Base-by-base conservation (phyloP, 1,140 invertebrate genomes). In the Drosophila lacteicornis region DNA sequence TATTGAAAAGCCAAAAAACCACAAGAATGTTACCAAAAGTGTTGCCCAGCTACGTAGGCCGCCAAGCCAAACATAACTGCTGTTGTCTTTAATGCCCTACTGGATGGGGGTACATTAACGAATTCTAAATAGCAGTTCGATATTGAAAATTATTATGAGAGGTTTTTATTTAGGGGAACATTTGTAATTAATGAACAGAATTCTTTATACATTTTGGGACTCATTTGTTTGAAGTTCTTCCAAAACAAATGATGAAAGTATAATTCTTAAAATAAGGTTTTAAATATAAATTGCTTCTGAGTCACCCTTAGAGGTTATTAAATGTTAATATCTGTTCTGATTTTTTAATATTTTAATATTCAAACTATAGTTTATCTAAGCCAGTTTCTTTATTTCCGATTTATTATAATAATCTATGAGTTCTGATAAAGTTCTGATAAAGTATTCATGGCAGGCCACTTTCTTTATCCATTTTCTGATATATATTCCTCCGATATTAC, bases 11-110 rank as follows among this genome's bases (percentile, higher is more conserved):
- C 77, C 77, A 68, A 80, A 85, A 55, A 88, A 77, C 86, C 85
- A 90, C 85, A 90, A 90, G 82, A 90, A 90, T 90, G 85, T 90
- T 91, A 90, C 85, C 85, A 88, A 88, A 81, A 91, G 84, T 88
- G 77, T 83, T 87, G 71, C 50, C 69, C 62, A 47, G 80, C 66
- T 51, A 71, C 51, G 70, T 66, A 82, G 77, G 59, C 67, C 45
- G 59, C 67, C 45, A 46, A 62, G 53, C 47, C 43, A 71, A 50
- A 77, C 47, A 78, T 60, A 75, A 85, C 65, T 86, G 68, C 70
- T 79, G 75, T 36, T 85, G 75, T 65, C 60, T 75, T 51, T 42
- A 22, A 45, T 66, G 60, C 56, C 30, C 67, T 73, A 2, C 22
- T 11, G 1, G 17, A 13, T 13, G 8, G 17, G 2, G 15, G 45